Evolutionary conservation across 1,140 invertebrate genomes (phyloP), one percentile per base, ranked within the genome.

Genomic region (Aleiodes sp.): DNA sequence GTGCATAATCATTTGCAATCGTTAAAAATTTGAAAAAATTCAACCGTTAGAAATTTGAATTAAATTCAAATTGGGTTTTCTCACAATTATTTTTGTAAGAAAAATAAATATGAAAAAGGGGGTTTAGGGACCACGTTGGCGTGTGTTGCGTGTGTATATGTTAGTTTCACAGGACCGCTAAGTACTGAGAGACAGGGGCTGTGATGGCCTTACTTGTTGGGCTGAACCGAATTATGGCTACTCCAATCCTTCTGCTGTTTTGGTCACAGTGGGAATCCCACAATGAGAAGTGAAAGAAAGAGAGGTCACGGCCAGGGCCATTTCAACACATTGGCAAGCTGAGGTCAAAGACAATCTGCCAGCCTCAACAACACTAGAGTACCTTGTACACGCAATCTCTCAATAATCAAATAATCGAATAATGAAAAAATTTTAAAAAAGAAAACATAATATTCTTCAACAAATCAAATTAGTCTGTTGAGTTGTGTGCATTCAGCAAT

Each of bases 61-160:
- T 14, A 31, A n/a, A 31, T 31, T 29, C 10, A 59, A 9, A 29
- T 59, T 21, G 12, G 28, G n/a, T 7, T 0, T 4, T 26, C n/a
- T 31, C 14, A 56, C n/a, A 21, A 26, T 59, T 57, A 10, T 59
- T 12, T 29, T 14, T 33, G 7, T 33, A 8, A 72, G 63, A 65
- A 67, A 69, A 46, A 68, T 62, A 70, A 65, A 14, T 29, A 35
- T 14, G 29, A 19, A 65, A 56, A 46, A 24, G 46, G 29, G 19
- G 29, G 29, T 16, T 43, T 39, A 76, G 37, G 76, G 80, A 78
- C 78, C 77, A 77, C 79, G 75, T 85, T 83, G 79, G 84, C 84
- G 84, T 84, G 80, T 82, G 84, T 81, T 85, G 85, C 85, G 83
- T 84, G 84, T 86, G 85, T 86, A 86, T 86, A 78, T 86, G 81